These are phyloP conservation scores for Habrosyne pyritoides DNA, from an alignment of 2,888 invertebrate species.

Conservation along the genomic window DNA sequence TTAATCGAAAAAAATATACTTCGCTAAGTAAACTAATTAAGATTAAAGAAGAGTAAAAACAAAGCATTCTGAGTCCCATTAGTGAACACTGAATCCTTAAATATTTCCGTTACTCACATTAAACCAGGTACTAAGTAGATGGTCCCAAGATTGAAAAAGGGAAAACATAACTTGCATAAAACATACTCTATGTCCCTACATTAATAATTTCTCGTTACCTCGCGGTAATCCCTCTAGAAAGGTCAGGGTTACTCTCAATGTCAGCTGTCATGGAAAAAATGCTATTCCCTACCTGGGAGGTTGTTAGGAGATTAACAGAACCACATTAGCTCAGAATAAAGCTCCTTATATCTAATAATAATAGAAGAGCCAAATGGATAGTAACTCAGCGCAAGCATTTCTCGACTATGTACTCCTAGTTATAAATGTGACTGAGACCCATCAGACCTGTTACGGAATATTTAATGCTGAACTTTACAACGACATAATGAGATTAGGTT, in stretches of 20 bases:
- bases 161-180: conserved; percentile 25
- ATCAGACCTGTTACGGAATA: too few species aligned
- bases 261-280: conserved; percentile 29
- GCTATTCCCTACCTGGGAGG: conserved; percentile 21
- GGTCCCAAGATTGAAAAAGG: conserved; percentile 11
- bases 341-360: conserved; percentile 1
- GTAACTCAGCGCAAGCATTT: background rate
- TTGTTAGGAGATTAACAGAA: conserved; percentile 22
- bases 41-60: too few species aligned
- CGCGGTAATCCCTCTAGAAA: conserved; percentile 14
- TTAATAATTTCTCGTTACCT: conserved; percentile 24
- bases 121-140: background rate
- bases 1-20: too few species aligned
- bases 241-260: conserved; percentile 20
- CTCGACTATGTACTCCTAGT: too few species aligned
- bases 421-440: too few species aligned
- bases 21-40: too few species aligned
- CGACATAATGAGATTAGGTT: too few species aligned
- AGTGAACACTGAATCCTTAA: background rate
- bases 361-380: background rate
- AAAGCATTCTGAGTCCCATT: background rate
- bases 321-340: conserved; percentile 1
- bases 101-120: background rate
- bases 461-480: too few species aligned
- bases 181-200: conserved; percentile 17